These are phyloP conservation scores for Dilophus febrilis DNA, from an alignment of 2,888 invertebrate genomes.

Conservation along the genomic window DNA sequence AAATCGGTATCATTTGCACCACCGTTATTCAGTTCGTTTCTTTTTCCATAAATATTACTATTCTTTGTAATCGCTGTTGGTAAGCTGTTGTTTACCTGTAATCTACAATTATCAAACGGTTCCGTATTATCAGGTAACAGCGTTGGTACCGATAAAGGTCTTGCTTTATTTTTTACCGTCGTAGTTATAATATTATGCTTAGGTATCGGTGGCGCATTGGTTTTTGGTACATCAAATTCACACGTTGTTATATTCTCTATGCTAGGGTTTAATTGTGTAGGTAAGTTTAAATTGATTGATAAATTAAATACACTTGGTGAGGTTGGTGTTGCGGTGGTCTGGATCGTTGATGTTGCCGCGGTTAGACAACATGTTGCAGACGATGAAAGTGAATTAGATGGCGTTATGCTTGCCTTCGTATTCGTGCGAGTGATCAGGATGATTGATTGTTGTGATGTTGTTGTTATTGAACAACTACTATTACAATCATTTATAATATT, in stretches of 20 bases:
- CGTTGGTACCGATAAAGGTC: too few species aligned
- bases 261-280: conserved; percentile 16
- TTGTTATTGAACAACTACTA: too few species aligned
- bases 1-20: conserved; percentile 1
- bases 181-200: conserved; percentile 17
- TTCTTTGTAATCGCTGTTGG: too few species aligned
- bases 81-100: too few species aligned
- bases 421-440: conserved; percentile 9
- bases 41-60: too few species aligned
- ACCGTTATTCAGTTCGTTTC: too few species aligned
- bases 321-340: neutral
- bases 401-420: too few species aligned
- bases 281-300: conserved; percentile 7
- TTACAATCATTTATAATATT: conserved; percentile 19
- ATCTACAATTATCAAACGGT: too few species aligned
- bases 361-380: too few species aligned
- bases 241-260: conserved; percentile 20
- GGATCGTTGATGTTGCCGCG: conserved; percentile 9
- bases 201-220: conserved; percentile 28
- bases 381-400: neutral
- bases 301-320: conserved; percentile 25
- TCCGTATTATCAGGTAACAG: too few species aligned
- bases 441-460: too few species aligned
- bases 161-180: too few species aligned
- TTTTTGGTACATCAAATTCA: conserved; percentile 20